Conservation (phyloP, 2,113 vertebrate species). For the Elgaria multicarinata region DNA sequence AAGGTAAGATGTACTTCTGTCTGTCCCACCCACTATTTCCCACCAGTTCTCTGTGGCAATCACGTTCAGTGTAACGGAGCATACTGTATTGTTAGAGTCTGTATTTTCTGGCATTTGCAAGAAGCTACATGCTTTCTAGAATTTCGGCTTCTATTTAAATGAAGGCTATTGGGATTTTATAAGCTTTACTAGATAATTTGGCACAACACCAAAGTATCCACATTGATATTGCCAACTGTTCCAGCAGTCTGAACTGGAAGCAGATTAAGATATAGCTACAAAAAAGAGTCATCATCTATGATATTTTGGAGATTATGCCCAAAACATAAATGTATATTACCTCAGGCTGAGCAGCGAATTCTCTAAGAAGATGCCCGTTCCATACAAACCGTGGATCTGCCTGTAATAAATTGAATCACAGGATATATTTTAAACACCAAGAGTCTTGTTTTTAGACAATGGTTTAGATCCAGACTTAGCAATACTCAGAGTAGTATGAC, state of each 20-base stretch:
- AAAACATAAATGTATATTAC: conserved; percentile 69
- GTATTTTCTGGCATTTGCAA: not conserved
- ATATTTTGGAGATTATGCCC: not conserved
- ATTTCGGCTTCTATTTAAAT: not conserved
- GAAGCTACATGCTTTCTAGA: not conserved
- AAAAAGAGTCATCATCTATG: not conserved
- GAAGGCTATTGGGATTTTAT: not conserved
- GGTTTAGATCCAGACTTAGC: not conserved
- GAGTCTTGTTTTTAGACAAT: not conserved
- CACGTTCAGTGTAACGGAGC: not conserved
- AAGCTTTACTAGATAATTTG: not conserved
- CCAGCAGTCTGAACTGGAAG: conserved; percentile 27
- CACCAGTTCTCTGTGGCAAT: not conserved
- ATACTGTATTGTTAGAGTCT: not conserved
- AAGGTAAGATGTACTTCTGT: not conserved
- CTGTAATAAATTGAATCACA: conserved; percentile 70
- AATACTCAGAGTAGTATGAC: not conserved
- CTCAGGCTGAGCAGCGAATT: conserved; percentile 93
- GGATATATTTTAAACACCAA: not conserved
- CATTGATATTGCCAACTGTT: not conserved
- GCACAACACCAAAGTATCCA: not conserved
- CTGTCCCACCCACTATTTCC: not conserved
- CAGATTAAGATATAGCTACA: not conserved
- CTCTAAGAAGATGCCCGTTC: conserved; percentile 93
- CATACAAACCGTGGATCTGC: conserved; percentile 97